phyloP scores from a whole-genome alignment of 2,113 vertebrate genomes.

The Irena cyanogastra region DNA sequence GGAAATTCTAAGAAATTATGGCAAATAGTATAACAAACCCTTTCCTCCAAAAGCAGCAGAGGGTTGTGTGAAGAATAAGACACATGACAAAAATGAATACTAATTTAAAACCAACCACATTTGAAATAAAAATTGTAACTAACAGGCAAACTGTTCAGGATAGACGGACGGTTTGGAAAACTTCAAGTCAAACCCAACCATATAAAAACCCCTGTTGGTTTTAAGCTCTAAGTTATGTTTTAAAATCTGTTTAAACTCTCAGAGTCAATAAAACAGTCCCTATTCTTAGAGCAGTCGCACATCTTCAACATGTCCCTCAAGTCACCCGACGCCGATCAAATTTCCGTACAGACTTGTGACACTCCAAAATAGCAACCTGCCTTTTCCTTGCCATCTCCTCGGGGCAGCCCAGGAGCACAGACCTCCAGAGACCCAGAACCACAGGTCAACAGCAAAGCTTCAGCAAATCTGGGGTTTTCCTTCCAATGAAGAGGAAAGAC shows the following conservation, averaged over 20 bases:
- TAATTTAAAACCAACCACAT: not conserved
- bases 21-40: too few species aligned
- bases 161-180: not conserved
- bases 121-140: not conserved
- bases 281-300: not conserved
- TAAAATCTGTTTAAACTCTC: not conserved
- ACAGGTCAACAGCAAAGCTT: not conserved
- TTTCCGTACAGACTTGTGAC: not conserved
- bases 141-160: not conserved
- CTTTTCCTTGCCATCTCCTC: not conserved
- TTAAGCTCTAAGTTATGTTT: fast-evolving
- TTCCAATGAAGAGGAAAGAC: not conserved
- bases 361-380: not conserved
- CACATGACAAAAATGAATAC: not conserved
- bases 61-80: not conserved
- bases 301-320: not conserved
- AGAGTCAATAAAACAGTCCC: not conserved
- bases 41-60: not conserved
- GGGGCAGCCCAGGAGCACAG: not conserved
- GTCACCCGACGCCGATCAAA: not conserved
- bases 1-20: not conserved
- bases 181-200: not conserved
- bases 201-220: fast-evolving
- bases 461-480: fast-evolving
- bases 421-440: not conserved